Base-by-base conservation (phyloP, 2,113 vertebrate species). In the Coptodon rendalli region DNA sequence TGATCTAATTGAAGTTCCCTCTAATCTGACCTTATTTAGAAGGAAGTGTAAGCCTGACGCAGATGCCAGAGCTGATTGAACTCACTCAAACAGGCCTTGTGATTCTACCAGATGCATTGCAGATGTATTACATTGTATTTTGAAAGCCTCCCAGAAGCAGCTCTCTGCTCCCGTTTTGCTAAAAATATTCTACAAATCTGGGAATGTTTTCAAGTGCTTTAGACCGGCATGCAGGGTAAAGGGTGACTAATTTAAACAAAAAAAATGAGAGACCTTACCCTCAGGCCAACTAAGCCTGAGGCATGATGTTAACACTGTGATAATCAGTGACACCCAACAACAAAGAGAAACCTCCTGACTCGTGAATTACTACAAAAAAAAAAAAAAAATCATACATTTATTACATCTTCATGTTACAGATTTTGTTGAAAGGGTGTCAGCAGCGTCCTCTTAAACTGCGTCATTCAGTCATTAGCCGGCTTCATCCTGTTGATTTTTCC, bases 11-110 rank as follows among this genome's bases (percentile, higher is more conserved):
- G 71, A 76, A 48, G 27, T 78, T 78, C 17, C 17, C 10, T 78
- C 16, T 52, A 78, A 78, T 78, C 73, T n/a, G 73, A 52, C 73
- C 48, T 78, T 31, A 50, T 50, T 73, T 73, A 73, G 68, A 73
- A 29, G 22, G 22, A 73, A 17, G 27, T 4, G 27, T 50, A 13
- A 31, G 16, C 16, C 45, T 0, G 17, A 78, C 4, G 16, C 14
- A 31, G 43, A 48, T 76, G 43, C 43, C 5, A 1, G 71, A 78
- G 43, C 71, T 31, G 71, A 31, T 19, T 27, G 71, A 76, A 48
- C 9, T 50, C 43, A 31, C 16, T 78, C 27, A 11, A 50, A 29
- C 24, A 19, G 17, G 17, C 27, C 10, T 78, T 31, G 27, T 52
- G 45, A 52, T 78, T 52, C 27, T 50, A n/a, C 27, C 45, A 31